These are phyloP conservation scores for Dendropsophus ebraccatus DNA, from an alignment of 2,113 vertebrate species.

Conservation along the genomic window DNA sequence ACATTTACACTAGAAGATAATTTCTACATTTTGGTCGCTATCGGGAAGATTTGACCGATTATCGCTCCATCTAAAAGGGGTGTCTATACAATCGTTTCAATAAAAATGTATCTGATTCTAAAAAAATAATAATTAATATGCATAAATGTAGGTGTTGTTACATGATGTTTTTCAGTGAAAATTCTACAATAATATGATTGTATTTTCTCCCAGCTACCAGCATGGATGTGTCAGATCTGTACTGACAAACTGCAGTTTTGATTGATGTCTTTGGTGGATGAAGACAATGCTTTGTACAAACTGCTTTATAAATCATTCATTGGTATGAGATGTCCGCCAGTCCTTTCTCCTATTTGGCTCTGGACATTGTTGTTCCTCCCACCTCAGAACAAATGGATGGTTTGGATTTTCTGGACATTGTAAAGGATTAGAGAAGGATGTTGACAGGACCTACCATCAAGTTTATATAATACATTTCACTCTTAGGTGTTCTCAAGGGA, in stretches of 20 bases:
- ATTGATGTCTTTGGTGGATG: constrained; percentile 49
- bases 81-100: no score
- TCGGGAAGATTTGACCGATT: no score
- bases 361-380: constrained; percentile 22
- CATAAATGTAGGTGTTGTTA: not conserved
- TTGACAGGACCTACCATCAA: constrained; percentile 25
- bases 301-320: constrained; percentile 54
- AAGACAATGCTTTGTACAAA: constrained; percentile 47
- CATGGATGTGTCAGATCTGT: not conserved
- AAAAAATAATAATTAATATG: not conserved
- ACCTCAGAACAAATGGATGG: constrained; percentile 37
- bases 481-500: constrained; percentile 5
- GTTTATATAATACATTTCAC: not conserved
- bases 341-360: constrained; percentile 22
- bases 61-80: no score
- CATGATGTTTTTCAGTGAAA: not conserved
- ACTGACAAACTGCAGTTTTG: constrained; percentile 37
- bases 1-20: no score
- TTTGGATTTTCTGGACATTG: constrained; percentile 34
- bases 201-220: not conserved
- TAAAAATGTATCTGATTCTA: no score
- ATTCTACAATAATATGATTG: not conserved
- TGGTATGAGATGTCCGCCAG: constrained; percentile 24
- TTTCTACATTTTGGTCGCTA: no score
- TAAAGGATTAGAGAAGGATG: constrained; percentile 36